A percentile compares a stretch with the other conserved stretches of the same genome.
phyloP scores from a whole-genome alignment of 2,888 invertebrate genomes.

The Dynastes hyllus region DNA sequence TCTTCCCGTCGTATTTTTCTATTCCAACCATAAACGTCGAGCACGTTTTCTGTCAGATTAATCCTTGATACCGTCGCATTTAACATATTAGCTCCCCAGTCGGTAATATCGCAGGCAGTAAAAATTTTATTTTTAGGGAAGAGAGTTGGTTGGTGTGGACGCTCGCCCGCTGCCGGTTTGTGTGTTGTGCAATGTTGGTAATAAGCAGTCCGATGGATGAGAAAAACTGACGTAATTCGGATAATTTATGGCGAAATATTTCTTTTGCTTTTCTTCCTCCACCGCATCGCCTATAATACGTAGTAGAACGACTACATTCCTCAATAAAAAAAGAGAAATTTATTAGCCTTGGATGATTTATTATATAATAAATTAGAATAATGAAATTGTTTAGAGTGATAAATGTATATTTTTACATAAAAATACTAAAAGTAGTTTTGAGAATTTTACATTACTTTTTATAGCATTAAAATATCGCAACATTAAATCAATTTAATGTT shows the following conservation, averaged over 20 bases:
- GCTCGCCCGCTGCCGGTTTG: neutral
- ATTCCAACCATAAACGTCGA: slow-evolving; percentile 13
- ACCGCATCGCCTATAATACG: neutral
- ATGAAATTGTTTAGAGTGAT: neutral
- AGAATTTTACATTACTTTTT: too few species aligned
- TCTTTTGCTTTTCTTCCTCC: neutral
- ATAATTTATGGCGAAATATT: slow-evolving; percentile 10
- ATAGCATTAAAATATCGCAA: too few species aligned
- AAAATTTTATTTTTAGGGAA: slow-evolving; percentile 36
- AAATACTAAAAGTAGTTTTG: neutral
- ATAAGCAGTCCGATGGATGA: slow-evolving; percentile 7
- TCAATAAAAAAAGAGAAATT: slow-evolving; percentile 1
- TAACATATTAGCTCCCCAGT: slow-evolving; percentile 36
- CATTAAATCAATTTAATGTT: too few species aligned
- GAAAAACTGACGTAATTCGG: neutral
- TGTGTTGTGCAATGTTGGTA: neutral
- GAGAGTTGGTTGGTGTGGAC: neutral
- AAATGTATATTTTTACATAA: neutral
- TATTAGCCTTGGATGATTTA: neutral
- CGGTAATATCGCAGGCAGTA: slow-evolving; percentile 32
- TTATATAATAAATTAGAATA: neutral
- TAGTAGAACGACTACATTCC: neutral
- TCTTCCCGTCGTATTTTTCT: slow-evolving; percentile 10
- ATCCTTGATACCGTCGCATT: slow-evolving; percentile 16
- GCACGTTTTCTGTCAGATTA: slow-evolving; percentile 16